phyloP scores from a whole-genome alignment of 2,113 vertebrate genomes.

The Cyanoramphus novaezelandiae region DNA sequence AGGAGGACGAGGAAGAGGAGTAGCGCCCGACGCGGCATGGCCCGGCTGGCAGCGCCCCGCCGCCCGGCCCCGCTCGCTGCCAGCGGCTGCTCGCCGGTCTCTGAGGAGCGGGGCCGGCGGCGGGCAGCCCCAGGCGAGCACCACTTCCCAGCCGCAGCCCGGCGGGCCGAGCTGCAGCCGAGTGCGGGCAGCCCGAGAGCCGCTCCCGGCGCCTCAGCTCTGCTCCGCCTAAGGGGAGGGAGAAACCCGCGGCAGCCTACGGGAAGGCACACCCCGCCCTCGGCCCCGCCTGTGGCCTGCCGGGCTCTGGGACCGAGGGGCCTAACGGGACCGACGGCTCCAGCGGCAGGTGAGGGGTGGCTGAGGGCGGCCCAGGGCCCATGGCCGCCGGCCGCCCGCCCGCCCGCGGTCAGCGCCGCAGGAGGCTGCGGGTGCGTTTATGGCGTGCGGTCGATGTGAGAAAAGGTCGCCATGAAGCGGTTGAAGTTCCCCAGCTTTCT shows the following conservation, averaged over 20 bases:
- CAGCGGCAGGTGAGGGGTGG: too few relatives aligned
- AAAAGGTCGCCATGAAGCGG: background rate
- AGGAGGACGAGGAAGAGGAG: background rate
- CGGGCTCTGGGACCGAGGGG: background rate
- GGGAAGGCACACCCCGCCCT: background rate
- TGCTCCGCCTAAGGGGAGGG: background rate
- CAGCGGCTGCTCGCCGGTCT: background rate
- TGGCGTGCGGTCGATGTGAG: background rate
- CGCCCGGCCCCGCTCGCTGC: background rate
- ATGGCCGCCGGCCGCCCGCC: background rate
- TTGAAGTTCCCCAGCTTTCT: background rate
- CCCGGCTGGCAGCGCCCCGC: background rate
- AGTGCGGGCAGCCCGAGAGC: accelerated
- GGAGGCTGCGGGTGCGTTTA: accelerated
- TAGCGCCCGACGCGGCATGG: background rate
- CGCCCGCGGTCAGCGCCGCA: accelerated
- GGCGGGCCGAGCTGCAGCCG: accelerated
- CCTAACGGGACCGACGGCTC: too few relatives aligned
- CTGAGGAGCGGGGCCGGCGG: background rate
- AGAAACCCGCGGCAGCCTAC: background rate
- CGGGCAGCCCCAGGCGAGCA: background rate
- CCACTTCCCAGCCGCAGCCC: background rate
- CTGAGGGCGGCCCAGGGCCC: too few relatives aligned
- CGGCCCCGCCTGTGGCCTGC: background rate
- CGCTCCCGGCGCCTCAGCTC: background rate